Evolutionary conservation across 2,113 vertebrate genomes (phyloP), one percentile per base, ranked within the genome.

Genomic region (Emberiza fucata): DNA sequence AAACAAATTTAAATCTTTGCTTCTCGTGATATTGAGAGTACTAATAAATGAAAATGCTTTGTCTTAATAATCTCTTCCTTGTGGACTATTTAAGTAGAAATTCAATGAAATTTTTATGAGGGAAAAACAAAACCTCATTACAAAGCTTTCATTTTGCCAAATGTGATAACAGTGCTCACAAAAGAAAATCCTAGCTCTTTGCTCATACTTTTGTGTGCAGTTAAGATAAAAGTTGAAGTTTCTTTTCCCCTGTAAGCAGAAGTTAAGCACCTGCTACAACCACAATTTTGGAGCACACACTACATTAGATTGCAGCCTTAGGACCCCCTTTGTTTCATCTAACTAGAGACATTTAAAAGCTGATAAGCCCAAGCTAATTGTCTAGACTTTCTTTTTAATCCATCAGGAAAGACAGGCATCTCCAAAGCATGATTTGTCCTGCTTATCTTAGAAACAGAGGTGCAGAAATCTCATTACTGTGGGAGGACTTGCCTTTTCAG

Each of bases 341-440:
- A 88, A 78, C 76, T 70, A 77, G 66, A 82, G 64, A 42, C 39
- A 66, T 86, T 94, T 77, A 80, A 90, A 92, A 54, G 35, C 44
- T 94, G 88, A 95, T 97, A 96, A 96, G 29, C 27, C 29, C 88
- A 83, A 95, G 37, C 9, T 93, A 83, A 92, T 95, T 92, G 59
- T 47, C 29, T 90, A 37, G 47, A 16, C 35, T 93, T 68, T 47
- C 35, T 47, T 92, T 95, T 83, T 78, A 95, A 96, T 94, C 71
- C 65, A 47, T 50, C 2, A 40, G 57, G 75, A 83, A 77, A 88
- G 44, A 63, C 75, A 80, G 82, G 7, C 35, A 92, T 88, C 76
- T 93, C 76, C 82, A 88, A 86, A 86, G 51, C 18, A 59, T 63
- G 47, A 80, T 86, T 92, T 77, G 40, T 86, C 63, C 85, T 93